Percentiles rank a stretch among this genome's conserved stretches.
Conservation (phyloP, 2,888 invertebrate species). For the Calliphora vomitoria region DNA sequence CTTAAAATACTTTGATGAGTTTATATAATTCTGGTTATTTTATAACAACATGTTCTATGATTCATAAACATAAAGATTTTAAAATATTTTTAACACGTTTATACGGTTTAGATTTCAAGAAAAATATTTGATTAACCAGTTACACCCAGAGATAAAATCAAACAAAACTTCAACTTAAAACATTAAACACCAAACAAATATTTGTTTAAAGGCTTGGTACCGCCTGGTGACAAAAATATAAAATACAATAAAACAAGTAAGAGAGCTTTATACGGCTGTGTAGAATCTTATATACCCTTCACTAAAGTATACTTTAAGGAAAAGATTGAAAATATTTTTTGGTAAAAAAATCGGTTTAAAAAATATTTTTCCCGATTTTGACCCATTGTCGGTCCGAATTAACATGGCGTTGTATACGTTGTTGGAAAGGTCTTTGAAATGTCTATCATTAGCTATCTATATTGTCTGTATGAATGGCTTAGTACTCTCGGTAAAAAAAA, state of each 20-base stretch:
- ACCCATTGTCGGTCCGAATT: too few species aligned
- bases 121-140: conserved; percentile 47
- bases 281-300: too few species aligned
- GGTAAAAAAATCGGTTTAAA: too few species aligned
- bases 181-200: conserved; percentile 7
- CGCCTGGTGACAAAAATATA: conserved; percentile 54
- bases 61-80: conserved; percentile 8
- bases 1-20: conserved; percentile 4
- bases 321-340: too few species aligned
- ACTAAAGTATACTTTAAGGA: too few species aligned
- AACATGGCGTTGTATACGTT: too few species aligned
- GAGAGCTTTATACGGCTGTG: too few species aligned
- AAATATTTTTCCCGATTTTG: too few species aligned
- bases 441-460: too few species aligned
- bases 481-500: too few species aligned
- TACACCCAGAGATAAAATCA: conserved; percentile 41
- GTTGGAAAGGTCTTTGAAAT: too few species aligned
- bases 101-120: conserved; percentile 19
- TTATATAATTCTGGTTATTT: conserved; percentile 2
- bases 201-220: conserved; percentile 60
- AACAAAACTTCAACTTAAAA: conserved; percentile 38
- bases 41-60: conserved; percentile 5
- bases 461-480: too few species aligned
- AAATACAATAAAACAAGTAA: neutral
- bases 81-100: conserved; percentile 58